phyloP scores from a whole-genome alignment of 2,888 invertebrate genomes.

The Ectobius pallidus region DNA sequence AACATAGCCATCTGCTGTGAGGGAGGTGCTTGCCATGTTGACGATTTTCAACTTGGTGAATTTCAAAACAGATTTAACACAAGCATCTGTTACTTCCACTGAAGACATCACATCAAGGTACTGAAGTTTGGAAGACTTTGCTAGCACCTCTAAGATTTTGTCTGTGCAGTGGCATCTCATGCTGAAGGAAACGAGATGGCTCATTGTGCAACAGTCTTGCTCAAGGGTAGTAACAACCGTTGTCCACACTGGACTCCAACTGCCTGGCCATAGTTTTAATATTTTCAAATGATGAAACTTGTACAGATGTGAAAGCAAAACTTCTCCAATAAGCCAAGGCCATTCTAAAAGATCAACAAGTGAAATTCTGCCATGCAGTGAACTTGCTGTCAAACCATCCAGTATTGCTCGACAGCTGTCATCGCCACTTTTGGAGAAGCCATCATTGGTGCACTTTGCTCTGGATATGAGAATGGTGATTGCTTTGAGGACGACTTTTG shows the following conservation, averaged over 20 bases:
- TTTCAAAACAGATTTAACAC: background rate
- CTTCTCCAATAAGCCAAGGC: conserved; percentile 16
- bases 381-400: background rate
- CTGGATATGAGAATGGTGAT: background rate
- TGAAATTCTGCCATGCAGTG: background rate
- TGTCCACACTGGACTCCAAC: conserved; percentile 21
- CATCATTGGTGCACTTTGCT: conserved; percentile 13
- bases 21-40: conserved; percentile 9
- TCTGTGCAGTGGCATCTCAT: conserved; percentile 28
- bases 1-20: background rate
- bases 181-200: background rate
- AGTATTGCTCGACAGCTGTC: background rate
- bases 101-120: conserved; percentile 21
- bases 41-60: background rate
- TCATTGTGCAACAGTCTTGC: background rate
- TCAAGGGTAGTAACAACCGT: background rate
- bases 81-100: conserved; percentile 3
- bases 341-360: conserved; percentile 5
- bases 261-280: conserved; percentile 10
- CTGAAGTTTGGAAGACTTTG: background rate
- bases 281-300: background rate
- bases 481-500: background rate
- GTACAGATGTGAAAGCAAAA: background rate
- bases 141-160: background rate
- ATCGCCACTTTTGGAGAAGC: conserved; percentile 13